phyloP scores from a whole-genome alignment of 2,888 invertebrate species.

The Lycia hirtaria region DNA sequence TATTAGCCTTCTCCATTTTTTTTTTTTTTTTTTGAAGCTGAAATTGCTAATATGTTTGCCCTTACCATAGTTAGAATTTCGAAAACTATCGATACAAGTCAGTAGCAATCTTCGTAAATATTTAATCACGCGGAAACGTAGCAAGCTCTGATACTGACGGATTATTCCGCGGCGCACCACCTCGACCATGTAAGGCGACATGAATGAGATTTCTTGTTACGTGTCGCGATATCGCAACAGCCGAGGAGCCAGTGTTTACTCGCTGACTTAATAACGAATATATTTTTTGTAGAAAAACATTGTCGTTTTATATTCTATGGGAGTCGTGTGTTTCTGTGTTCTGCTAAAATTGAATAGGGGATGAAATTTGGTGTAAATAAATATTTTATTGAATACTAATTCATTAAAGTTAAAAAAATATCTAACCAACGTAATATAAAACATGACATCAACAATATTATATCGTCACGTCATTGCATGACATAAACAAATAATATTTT shows the following conservation, averaged over 20 bases:
- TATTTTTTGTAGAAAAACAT: slow-evolving; percentile 11
- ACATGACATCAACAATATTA: too few species aligned
- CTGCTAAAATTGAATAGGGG: neutral
- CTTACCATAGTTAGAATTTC: too few species aligned
- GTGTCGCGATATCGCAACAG: slow-evolving; percentile 45
- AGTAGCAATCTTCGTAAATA: too few species aligned
- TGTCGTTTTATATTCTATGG: slow-evolving; percentile 1
- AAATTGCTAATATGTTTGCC: too few species aligned
- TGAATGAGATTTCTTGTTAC: slow-evolving; percentile 65
- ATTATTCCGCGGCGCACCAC: slow-evolving; percentile 43
- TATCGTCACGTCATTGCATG: too few species aligned
- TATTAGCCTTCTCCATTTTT: too few species aligned
- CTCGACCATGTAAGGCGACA: slow-evolving; percentile 64
- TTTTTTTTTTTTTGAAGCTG: too few species aligned
- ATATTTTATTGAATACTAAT: too few species aligned
- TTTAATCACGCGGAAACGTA: neutral
- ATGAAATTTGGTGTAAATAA: neutral
- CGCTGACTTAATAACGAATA: slow-evolving; percentile 29
- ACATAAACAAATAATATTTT: too few species aligned
- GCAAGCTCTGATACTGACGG: slow-evolving; percentile 16
- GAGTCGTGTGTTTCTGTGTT: neutral
- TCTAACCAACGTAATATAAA: too few species aligned
- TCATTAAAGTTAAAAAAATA: too few species aligned
- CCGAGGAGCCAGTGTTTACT: slow-evolving; percentile 24
- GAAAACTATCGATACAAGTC: too few species aligned